Evolutionary conservation across 2,797 vertebrate species (phyloP), one percentile per base, ranked within the genome.

Genomic region (Jordanella pulchra): DNA sequence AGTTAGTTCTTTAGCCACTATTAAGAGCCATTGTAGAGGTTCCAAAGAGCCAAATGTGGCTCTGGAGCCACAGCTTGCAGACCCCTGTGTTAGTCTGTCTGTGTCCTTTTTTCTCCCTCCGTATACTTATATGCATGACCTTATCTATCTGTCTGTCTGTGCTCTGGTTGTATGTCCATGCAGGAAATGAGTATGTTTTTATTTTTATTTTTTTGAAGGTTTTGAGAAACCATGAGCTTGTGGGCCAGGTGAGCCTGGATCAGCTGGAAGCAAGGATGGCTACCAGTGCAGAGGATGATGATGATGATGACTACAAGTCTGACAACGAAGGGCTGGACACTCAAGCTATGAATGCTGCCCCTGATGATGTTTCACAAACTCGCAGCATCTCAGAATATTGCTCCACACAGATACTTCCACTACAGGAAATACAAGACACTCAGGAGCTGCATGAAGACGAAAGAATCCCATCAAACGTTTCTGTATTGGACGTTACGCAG

Each of bases 191-290:
- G n/a, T 44, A n/a, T 42, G 23, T 13, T 25, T 54, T 12, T 67
- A 3, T 14, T n/a, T n/a, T n/a, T 42, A 4, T 15, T 5, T 74
- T 53, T 72, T 1, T 69, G 28, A 78, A 94, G 93, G 91, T 94
- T 25, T 0, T 88, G 68, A 91, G 89, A 69, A 94, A 94, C 73
- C 91, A 94, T 65, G 89, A 93, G 75, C 90, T 94, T 2, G 93
- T 94, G n/a, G 91, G 91, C 56, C 91, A 92, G 71, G 78, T 91
- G 70, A 89, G 69, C 72, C 78, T 92, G 0, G 87, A 90, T 70
- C 80, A 90, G 65, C 78, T 88, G 0, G 76, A 87, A 39, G 69
- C 65, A 1, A 78, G 28, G 10, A n/a, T 4, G 2, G 58, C 0
- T 44, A n/a, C 4, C 14, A 58, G 14, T 1, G 39, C 58, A 2